Percentiles rank a stretch among this genome's conserved stretches.
Conservation (phyloP, 2,888 invertebrate genomes). For the Erebia palarica region DNA sequence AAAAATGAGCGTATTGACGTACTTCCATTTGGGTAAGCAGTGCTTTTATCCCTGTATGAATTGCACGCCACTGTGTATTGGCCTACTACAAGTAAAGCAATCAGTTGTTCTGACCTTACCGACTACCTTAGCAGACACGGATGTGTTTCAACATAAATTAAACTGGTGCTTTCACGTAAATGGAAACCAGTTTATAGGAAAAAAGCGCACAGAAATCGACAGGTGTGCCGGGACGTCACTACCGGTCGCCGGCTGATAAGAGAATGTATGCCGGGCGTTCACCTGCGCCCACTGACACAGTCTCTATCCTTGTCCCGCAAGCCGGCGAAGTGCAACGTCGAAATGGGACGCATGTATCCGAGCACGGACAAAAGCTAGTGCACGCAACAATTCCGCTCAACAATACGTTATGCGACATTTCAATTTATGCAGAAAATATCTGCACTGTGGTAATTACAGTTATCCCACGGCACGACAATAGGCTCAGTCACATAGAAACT, state of each 20-base stretch:
- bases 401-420: conserved; percentile 62
- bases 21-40: no score
- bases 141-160: conserved; percentile 42
- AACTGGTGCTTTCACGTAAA: conserved; percentile 44
- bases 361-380: conserved; percentile 52
- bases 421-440: conserved; percentile 61
- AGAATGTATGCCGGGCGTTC: conserved; percentile 79
- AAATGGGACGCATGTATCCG: conserved; percentile 50
- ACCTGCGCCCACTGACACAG: conserved; percentile 76
- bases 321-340: conserved; percentile 36
- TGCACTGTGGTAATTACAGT: conserved; percentile 59
- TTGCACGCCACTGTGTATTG: no score
- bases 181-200: conserved; percentile 42
- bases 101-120: conserved; percentile 1
- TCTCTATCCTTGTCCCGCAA: conserved; percentile 59
- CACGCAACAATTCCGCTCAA: conserved; percentile 56
- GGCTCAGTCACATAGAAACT: conserved; percentile 46
- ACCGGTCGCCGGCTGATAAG: conserved; percentile 73
- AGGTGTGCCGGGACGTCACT: conserved; percentile 68
- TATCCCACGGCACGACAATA: conserved; percentile 52
- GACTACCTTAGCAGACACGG: conserved; percentile 37
- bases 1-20: no score
- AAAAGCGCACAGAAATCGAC: conserved; percentile 56
- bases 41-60: no score
- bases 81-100: not conserved